A percentile compares a stretch with the other conserved stretches of the same genome.
These are phyloP conservation scores for Strix aluco DNA, from an alignment of 2,113 vertebrate species.

Conservation along the genomic window DNA sequence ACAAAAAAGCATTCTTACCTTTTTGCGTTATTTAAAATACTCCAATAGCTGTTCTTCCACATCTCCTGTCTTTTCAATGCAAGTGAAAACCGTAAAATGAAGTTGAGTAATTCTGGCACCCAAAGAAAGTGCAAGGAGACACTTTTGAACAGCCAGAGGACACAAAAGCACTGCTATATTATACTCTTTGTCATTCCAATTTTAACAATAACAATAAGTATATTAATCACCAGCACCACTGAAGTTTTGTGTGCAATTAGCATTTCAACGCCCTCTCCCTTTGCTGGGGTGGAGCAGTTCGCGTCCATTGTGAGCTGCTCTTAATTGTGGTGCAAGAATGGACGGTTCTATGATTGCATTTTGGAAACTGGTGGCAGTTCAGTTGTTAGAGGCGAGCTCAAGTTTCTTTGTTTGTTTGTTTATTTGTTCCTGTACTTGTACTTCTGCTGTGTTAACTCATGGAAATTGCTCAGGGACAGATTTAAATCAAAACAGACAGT, in stretches of 20 bases:
- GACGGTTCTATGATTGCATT: neutral
- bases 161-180: constrained; percentile 59
- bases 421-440: constrained; percentile 68
- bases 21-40: constrained; percentile 46
- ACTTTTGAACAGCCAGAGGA: constrained; percentile 72
- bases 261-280: constrained; percentile 56
- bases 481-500: constrained; percentile 79
- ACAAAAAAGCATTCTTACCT: neutral
- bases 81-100: constrained; percentile 69
- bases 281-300: constrained; percentile 26
- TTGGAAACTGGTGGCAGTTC: constrained; percentile 54
- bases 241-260: constrained; percentile 65
- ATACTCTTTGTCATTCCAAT: constrained; percentile 73
- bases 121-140: constrained; percentile 68
- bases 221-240: constrained; percentile 69
- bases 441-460: constrained; percentile 72
- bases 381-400: constrained; percentile 50
- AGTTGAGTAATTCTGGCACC: constrained; percentile 76
- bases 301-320: constrained; percentile 31
- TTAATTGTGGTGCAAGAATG: constrained; percentile 59
- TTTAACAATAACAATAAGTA: constrained; percentile 70
- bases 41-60: constrained; percentile 57
- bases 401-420: constrained; percentile 67
- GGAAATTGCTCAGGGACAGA: constrained; percentile 77
- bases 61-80: constrained; percentile 71